Evolutionary conservation across 2,797 vertebrate genomes (phyloP), one percentile per base, ranked within the genome.

Genomic region (Lacerta bilineata): DNA sequence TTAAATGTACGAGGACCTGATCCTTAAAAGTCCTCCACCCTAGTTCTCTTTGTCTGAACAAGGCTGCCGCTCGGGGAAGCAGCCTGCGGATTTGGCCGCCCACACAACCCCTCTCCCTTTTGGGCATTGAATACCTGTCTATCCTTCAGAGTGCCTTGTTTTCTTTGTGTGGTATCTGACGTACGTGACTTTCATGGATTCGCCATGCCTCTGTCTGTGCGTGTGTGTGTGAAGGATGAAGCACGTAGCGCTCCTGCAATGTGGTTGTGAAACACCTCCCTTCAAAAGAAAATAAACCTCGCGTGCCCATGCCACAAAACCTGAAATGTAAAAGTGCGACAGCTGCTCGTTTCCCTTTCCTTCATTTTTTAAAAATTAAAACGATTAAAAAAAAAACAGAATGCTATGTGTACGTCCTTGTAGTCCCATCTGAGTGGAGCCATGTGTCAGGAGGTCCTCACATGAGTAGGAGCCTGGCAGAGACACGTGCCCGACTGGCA

Each of bases 81-180:
- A 11, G 18, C 17, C 59, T 81, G 33, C 69, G 27, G 79, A 80
- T 41, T 55, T 13, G 77, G 71, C 36, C 8, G 41, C 20, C 59
- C 43, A 23, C 13, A 10, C 7, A 74, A 50, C 84, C 50, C 50
- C 50, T 55, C 50, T 55, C 17, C 10, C 41, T 82, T 81, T 80
- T 3, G 50, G 68, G 88, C 84, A 64, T 84, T 90, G 88, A 76
- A 85, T 90, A 84, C 80, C 41, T 88, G 66, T 94, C 88, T 86
- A 79, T 91, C 93, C 90, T 72, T 78, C 91, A 78, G 90, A 91
- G 88, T 93, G 94, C 88, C 95, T 94, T 95, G 95, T 93, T 92
- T 76, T 83, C 71, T 87, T 17, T 69, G 6, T 61, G 27, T 1
- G n/a, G 10, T 87, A 17, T 13, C 41, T 25, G 46, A 11, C 66